Conservation (phyloP, 2,888 invertebrate species). For the Rambutsinella grinnellia region DNA sequence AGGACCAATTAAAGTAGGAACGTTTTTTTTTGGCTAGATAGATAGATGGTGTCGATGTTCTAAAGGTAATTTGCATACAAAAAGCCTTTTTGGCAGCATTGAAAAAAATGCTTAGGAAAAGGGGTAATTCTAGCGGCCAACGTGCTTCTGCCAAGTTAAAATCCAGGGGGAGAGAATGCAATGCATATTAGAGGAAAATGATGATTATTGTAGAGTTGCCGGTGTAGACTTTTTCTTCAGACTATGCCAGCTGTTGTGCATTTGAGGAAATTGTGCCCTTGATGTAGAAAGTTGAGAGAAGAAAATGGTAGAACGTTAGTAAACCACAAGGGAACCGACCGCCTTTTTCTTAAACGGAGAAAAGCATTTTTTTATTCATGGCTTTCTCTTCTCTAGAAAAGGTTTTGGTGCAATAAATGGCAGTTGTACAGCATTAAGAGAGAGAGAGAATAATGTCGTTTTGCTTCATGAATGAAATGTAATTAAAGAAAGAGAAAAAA, state of each 20-base stretch:
- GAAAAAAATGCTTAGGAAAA: slow-evolving; percentile 7
- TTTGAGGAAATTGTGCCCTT: slow-evolving; percentile 41
- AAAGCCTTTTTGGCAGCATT: slow-evolving; percentile 65
- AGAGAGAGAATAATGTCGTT: not conserved
- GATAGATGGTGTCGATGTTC: not conserved
- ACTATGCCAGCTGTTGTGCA: slow-evolving; percentile 22
- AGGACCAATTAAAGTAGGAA: slow-evolving; percentile 57
- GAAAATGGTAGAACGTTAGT: not conserved
- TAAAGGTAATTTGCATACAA: slow-evolving; percentile 64
- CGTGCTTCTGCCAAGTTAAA: not conserved
- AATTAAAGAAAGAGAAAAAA: slow-evolving; percentile 24
- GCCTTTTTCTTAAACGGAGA: not conserved
- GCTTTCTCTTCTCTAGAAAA: not conserved
- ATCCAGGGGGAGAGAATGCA: slow-evolving; percentile 30
- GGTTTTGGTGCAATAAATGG: not conserved
- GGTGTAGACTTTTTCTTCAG: not conserved
- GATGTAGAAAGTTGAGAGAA: slow-evolving; percentile 30
- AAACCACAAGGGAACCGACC: slow-evolving; percentile 28
- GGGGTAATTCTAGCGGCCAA: not conserved
- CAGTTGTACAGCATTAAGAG: not conserved
- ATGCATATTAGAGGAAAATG: slow-evolving; percentile 29
- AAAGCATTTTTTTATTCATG: not conserved
- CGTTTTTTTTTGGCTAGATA: slow-evolving; percentile 43
- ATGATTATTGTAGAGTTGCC: slow-evolving; percentile 21
- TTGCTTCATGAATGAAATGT: slow-evolving; percentile 37